Percentiles rank a stretch among this genome's conserved stretches.
These are phyloP conservation scores for Oriolus oriolus DNA, from an alignment of 2,113 vertebrate genomes.

Conservation along the genomic window DNA sequence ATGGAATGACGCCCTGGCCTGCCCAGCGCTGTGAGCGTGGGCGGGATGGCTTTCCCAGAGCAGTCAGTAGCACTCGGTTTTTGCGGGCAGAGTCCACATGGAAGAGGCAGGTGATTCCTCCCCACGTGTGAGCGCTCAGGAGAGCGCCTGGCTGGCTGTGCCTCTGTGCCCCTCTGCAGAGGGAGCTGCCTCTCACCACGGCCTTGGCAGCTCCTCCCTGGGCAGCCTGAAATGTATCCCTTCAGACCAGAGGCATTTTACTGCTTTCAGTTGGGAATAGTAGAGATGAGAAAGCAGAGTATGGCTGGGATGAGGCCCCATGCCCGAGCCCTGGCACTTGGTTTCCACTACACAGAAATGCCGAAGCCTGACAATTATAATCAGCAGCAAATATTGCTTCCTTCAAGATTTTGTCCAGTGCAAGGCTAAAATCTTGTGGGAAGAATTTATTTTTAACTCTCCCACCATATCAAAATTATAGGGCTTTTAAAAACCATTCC, in stretches of 20 bases:
- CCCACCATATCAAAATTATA: not conserved
- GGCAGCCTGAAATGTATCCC: not conserved
- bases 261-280: not conserved
- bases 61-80: accelerated
- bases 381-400: not conserved
- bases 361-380: not conserved
- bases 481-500: not conserved
- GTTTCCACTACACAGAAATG: not conserved
- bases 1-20: not conserved
- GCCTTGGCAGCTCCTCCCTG: not conserved
- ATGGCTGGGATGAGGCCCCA: not conserved
- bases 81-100: not conserved
- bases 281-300: not conserved
- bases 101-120: not conserved
- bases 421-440: not conserved
- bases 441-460: constrained; percentile 16
- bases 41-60: not conserved
- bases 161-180: accelerated
- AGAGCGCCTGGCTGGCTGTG: accelerated
- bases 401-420: not conserved
- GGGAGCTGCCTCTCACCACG: not conserved
- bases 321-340: not conserved
- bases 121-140: accelerated
- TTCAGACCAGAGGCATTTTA: not conserved
- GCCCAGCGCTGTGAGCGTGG: accelerated